Conservation (phyloP, 1,140 invertebrate species). For the Drosophila murphyi region DNA sequence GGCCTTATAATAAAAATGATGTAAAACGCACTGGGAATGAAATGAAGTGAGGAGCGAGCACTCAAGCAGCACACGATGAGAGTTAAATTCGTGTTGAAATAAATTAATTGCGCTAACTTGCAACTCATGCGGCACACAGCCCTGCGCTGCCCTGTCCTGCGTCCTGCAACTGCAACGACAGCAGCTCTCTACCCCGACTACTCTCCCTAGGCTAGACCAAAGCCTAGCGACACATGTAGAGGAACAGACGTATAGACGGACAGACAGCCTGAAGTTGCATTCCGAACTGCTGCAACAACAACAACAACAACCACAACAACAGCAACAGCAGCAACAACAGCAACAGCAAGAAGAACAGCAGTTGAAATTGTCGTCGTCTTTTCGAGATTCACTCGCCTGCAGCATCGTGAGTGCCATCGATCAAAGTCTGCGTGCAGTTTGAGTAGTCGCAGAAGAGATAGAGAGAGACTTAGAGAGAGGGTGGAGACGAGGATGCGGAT, state of each 20-base stretch:
- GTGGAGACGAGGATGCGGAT: not conserved
- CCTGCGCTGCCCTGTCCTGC: not conserved
- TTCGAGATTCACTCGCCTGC: slow-evolving; percentile 59
- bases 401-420: slow-evolving; percentile 80
- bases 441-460: slow-evolving; percentile 52
- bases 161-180: not conserved
- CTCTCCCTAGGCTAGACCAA: slow-evolving; percentile 53
- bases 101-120: slow-evolving; percentile 83
- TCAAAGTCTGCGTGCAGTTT: slow-evolving; percentile 79
- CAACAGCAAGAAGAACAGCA: slow-evolving; percentile 5
- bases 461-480: not conserved
- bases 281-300: slow-evolving; percentile 9
- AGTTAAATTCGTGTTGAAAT: slow-evolving; percentile 83
- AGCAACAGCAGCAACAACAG: not conserved
- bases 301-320: not conserved
- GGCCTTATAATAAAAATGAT: slow-evolving; percentile 64
- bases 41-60: slow-evolving; percentile 52
- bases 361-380: slow-evolving; percentile 73
- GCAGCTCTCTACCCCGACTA: not conserved
- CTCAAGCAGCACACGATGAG: slow-evolving; percentile 69
- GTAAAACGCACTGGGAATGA: slow-evolving; percentile 61
- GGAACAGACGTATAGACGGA: not conserved
- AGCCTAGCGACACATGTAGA: slow-evolving; percentile 51
- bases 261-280: slow-evolving; percentile 13
- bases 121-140: slow-evolving; percentile 76